Evolutionary conservation across 2,113 vertebrate species (phyloP).

Genomic region (Nibea coibor): DNA sequence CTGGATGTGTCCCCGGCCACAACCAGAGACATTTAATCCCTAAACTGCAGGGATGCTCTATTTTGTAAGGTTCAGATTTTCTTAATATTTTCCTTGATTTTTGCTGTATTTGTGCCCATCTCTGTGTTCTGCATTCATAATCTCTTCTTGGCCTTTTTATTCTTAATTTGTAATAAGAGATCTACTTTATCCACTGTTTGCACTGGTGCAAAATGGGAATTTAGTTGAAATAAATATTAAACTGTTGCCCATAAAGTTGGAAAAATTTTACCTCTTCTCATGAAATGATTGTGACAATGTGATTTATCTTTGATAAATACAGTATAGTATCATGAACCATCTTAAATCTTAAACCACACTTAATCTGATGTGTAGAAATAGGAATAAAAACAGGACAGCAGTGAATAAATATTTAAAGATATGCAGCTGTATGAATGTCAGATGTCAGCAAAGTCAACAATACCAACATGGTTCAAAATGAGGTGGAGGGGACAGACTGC

Average conservation of each 20-base stretch:
- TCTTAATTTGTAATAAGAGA: not conserved
- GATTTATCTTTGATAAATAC: too few relatives aligned
- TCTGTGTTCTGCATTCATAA: not conserved
- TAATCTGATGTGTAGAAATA: too few relatives aligned
- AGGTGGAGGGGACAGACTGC: not conserved
- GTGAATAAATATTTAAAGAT: not conserved
- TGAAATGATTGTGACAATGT: too few relatives aligned
- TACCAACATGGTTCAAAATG: not conserved
- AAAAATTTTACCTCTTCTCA: too few relatives aligned
- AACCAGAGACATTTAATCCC: not conserved
- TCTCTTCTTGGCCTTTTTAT: not conserved
- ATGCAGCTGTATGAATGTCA: not conserved
- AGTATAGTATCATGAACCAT: too few relatives aligned
- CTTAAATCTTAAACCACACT: too few relatives aligned
- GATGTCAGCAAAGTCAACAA: not conserved
- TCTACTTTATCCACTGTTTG: too few relatives aligned
- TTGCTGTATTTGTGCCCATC: not conserved
- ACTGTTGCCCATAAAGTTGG: too few relatives aligned
- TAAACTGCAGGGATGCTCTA: too few relatives aligned
- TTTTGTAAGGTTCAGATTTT: not conserved
- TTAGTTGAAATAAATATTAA: not conserved
- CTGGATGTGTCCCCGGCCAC: fast-evolving
- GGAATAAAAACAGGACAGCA: too few relatives aligned
- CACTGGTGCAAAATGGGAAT: not conserved
- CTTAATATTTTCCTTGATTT: not conserved